Conservation (phyloP, 2,888 invertebrate species). For the Fragum sueziense region DNA sequence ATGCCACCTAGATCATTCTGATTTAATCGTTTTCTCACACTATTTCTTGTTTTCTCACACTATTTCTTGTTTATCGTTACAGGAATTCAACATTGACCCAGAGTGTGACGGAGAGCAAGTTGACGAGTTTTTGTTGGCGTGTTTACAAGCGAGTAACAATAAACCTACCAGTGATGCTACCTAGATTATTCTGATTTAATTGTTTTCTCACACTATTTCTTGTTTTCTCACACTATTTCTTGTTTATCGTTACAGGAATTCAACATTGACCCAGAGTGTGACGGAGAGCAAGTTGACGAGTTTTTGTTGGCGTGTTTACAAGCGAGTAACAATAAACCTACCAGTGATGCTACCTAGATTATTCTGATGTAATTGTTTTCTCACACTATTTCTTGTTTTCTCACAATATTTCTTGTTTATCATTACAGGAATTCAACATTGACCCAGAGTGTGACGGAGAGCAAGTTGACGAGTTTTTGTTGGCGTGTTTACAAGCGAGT, state of each 20-base stretch:
- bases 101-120: conserved; percentile 81
- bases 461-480: conserved; percentile 80
- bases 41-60: no score
- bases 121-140: conserved; percentile 80
- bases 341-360: no score
- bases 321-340: conserved; percentile 63
- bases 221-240: no score
- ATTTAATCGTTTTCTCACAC: no score
- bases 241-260: conserved; percentile 80
- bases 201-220: no score
- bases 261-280: conserved; percentile 81
- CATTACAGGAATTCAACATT: conserved; percentile 80
- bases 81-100: conserved; percentile 82
- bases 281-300: conserved; percentile 81
- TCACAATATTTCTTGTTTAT: no score
- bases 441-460: conserved; percentile 80
- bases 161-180: conserved; percentile 43
- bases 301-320: conserved; percentile 80
- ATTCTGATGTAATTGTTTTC: neutral
- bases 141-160: conserved; percentile 76
- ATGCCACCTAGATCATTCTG: no score
- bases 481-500: conserved; percentile 79
- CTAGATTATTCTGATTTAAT: no score
- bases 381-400: neutral
- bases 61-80: no score